A percentile compares a stretch with the other conserved stretches of the same genome.
phyloP scores from a whole-genome alignment of 2,797 vertebrate species.

The Gouania willdenowi region DNA sequence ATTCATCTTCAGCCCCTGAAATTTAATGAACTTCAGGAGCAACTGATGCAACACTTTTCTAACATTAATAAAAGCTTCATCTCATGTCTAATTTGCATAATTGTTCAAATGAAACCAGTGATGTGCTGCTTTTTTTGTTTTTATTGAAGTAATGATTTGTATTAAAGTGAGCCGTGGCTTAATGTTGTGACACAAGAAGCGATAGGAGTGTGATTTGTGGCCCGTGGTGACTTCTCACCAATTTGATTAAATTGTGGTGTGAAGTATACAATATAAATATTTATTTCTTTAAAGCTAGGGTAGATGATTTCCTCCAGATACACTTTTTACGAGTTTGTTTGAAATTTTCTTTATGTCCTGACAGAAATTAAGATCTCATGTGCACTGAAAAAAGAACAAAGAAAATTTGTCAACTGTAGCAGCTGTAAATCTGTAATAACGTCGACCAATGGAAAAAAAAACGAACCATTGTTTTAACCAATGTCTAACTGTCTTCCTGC shows the following conservation, averaged over 20 bases:
- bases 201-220: slow-evolving; percentile 44
- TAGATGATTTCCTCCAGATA: no score
- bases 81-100: slow-evolving; percentile 72
- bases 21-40: slow-evolving; percentile 66
- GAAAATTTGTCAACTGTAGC: no score
- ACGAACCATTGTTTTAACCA: no score
- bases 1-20: slow-evolving; percentile 54
- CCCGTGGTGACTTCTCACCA: slow-evolving; percentile 63
- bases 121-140: slow-evolving; percentile 37
- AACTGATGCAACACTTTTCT: slow-evolving; percentile 71
- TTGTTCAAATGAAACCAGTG: slow-evolving; percentile 75
- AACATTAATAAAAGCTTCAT: slow-evolving; percentile 75
- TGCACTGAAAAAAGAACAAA: no score
- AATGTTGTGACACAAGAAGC: slow-evolving; percentile 15
- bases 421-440: no score
- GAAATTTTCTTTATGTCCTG: no score
- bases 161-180: slow-evolving; percentile 47
- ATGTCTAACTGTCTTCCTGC: no score
- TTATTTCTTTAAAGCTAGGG: slow-evolving; percentile 57
- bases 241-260: slow-evolving; percentile 61
- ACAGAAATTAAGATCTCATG: no score
- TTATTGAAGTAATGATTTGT: slow-evolving; percentile 62
- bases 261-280: slow-evolving; percentile 30
- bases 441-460: no score
- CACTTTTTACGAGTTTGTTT: no score